Base-by-base conservation (phyloP, 2,888 invertebrate species). In the Silvanus unidentatus region DNA sequence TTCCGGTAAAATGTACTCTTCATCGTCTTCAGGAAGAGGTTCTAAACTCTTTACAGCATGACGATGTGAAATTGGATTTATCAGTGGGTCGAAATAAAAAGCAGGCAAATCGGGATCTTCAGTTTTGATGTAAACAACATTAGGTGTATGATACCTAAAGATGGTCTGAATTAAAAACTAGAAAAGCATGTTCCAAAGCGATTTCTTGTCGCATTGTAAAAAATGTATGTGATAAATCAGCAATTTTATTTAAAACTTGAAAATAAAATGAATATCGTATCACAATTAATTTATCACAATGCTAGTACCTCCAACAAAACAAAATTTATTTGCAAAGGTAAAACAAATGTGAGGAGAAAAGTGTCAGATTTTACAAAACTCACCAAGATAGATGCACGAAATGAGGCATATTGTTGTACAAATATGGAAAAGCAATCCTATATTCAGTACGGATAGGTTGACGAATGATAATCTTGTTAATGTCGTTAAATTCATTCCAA, bases 401-500 rank as follows among this genome's bases (percentile, higher is more conserved):
- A 73, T 96, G 95, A 0, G 98, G 97, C 80, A 97, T 83, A 69
- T 97, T 99, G 73, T 99, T 99, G 76, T 98, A 99, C 58, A 99
- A 77, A 72, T 97, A 99, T 0, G 99, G 98, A 73, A 99, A 99
- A 0, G 99, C 99, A 66, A 99, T 99, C 57, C 99, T 82, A 71
- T 99, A 99, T 72, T 99, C 99, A 0, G 99, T 99, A 52, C 99
- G 81, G 56, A 99, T 92, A 2, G 98, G 98, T 66, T 99, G 98
- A 6, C 99, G 79, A 59, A 99, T 99, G 53, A 99, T 99, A 62
- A 99, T 98, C 75, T 99, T 99, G 72, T 99, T 99, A 58, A 99
- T 99, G 66, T 99, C 99, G 75, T 99, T 99, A 66, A 99, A 99
- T 74, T 99, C 99, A 74, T 99, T 99, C 99, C 99, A 99, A 71